These are phyloP conservation scores for Alouatta palliata DNA, from an alignment of 2,113 vertebrate species.

Conservation along the genomic window DNA sequence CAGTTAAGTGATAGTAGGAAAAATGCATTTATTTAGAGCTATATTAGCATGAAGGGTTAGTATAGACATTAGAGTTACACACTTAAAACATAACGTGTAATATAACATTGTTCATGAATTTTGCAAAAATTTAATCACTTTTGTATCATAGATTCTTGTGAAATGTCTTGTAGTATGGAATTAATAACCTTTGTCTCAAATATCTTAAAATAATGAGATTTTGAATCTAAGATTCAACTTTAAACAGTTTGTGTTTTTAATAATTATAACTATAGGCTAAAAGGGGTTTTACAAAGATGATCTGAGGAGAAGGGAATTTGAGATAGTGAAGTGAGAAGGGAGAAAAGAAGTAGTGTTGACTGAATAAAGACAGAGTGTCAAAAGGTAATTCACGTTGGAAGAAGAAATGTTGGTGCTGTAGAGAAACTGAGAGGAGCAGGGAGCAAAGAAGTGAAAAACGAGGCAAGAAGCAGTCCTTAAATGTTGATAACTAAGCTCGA, in stretches of 20 bases:
- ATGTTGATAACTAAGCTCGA: neutral
- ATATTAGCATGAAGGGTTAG: neutral
- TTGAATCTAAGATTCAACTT: too few species aligned
- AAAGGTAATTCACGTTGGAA: neutral
- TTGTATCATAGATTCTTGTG: neutral
- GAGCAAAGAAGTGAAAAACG: neutral
- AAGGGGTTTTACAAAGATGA: neutral
- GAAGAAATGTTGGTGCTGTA: neutral
- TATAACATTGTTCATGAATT: neutral
- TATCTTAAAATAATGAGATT: neutral
- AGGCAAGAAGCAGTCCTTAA: neutral
- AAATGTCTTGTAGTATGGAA: neutral
- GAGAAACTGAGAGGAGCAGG: neutral
- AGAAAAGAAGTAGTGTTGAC: neutral
- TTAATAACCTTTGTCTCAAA: neutral
- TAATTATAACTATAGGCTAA: neutral
- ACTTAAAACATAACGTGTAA: neutral
- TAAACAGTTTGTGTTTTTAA: neutral
- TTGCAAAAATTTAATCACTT: neutral
- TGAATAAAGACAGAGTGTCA: neutral
- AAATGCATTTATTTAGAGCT: neutral
- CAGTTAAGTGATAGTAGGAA: neutral
- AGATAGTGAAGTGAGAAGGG: neutral
- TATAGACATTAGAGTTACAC: neutral
- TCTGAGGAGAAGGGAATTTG: neutral